Evolutionary conservation across 2,888 invertebrate genomes (phyloP).

Genomic region (Lithosia quadra): DNA sequence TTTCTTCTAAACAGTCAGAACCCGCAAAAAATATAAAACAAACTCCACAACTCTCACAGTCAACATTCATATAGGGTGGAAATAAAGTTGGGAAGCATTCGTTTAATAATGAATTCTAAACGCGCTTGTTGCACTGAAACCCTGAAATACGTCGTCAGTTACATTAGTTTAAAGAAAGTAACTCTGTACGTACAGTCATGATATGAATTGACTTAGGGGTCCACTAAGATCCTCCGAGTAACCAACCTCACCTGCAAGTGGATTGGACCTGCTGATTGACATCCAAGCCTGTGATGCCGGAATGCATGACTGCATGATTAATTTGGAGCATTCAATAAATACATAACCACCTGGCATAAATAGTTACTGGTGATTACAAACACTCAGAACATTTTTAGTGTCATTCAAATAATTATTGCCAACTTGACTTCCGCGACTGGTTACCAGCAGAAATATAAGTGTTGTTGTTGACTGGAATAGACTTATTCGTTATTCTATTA

Average conservation of each 20-base stretch:
- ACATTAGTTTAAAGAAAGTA: slow-evolving; percentile 20
- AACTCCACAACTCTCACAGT: not conserved
- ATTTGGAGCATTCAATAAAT: too few relatives aligned
- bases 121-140: slow-evolving; percentile 33
- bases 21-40: not conserved
- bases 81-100: slow-evolving; percentile 27
- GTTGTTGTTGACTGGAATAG: too few relatives aligned
- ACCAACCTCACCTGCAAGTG: too few relatives aligned
- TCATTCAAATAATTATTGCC: too few relatives aligned
- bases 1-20: not conserved
- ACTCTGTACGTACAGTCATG: slow-evolving; percentile 30
- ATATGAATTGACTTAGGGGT: slow-evolving; percentile 31
- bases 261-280: not conserved
- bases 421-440: too few relatives aligned
- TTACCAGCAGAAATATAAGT: too few relatives aligned
- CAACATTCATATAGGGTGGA: slow-evolving; percentile 7
- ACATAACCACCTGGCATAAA: too few relatives aligned
- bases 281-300: accelerated
- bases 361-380: too few relatives aligned
- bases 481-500: too few relatives aligned
- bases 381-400: too few relatives aligned
- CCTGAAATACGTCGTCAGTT: slow-evolving; percentile 15
- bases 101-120: slow-evolving; percentile 43
- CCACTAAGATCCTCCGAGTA: not conserved
- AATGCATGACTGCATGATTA: too few relatives aligned